A percentile compares a stretch with the other conserved stretches of the same genome.
Evolutionary conservation across 37 sponge, comb jelly and placozoan species (phyloP).

Genomic region (Halichondria panicea): DNA sequence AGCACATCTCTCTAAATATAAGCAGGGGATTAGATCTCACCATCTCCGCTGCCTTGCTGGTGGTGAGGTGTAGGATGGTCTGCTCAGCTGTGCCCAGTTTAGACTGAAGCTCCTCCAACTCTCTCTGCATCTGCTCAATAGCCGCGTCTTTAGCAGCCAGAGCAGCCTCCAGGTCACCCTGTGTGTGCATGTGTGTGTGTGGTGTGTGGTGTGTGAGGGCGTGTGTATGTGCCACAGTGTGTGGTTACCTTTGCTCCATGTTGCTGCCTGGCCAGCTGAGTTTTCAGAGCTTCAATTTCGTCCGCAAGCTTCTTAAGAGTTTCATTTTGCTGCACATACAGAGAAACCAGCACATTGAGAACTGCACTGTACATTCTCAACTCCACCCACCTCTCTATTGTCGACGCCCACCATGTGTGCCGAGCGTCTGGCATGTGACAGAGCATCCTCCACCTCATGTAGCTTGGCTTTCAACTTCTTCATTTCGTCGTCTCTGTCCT

Average conservation of each 20-base stretch:
- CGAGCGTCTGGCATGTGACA: constrained; percentile 12
- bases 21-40: constrained; percentile 16
- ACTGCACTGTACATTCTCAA: background rate
- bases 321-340: constrained; percentile 15
- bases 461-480: constrained; percentile 23
- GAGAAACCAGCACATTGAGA: no score
- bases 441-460: constrained; percentile 40
- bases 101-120: constrained; percentile 35
- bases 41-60: constrained; percentile 60
- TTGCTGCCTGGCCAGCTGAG: constrained; percentile 17
- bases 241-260: background rate
- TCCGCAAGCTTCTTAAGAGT: constrained; percentile 6
- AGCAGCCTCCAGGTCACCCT: constrained; percentile 40
- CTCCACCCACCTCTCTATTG: constrained; percentile 18
- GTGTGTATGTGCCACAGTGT: background rate
- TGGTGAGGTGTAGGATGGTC: constrained; percentile 36
- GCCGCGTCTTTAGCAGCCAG: constrained; percentile 54
- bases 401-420: constrained; percentile 26
- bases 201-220: background rate
- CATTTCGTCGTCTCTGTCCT: constrained; percentile 18
- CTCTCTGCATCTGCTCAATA: constrained; percentile 46
- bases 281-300: constrained; percentile 36
- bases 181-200: background rate
- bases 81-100: constrained; percentile 54
- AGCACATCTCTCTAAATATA: no score